These are phyloP conservation scores for Harmothoe impar DNA, from an alignment of 2,888 invertebrate species.

Conservation along the genomic window DNA sequence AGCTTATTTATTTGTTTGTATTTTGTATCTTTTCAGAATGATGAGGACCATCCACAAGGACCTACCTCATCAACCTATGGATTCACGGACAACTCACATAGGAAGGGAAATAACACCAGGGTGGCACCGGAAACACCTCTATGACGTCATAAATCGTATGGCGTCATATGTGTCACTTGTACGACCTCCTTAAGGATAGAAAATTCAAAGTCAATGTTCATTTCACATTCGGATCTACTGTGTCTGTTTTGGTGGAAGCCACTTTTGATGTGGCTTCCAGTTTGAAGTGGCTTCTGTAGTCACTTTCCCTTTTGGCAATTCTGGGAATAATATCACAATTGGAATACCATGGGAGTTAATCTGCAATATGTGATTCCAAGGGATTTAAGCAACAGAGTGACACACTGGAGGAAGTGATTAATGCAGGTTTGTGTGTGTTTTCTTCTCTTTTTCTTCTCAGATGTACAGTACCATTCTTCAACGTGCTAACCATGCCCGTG, in stretches of 20 bases:
- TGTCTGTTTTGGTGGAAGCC: background rate
- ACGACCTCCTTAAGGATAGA: background rate
- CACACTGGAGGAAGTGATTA: background rate
- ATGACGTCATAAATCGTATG: background rate
- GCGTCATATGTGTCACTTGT: background rate
- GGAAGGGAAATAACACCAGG: background rate
- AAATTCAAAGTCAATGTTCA: constrained; percentile 2
- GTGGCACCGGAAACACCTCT: background rate
- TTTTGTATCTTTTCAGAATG: no score
- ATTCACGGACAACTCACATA: no score
- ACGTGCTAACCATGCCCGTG: no score
- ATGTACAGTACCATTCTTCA: no score
- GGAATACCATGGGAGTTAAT: background rate
- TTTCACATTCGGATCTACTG: background rate
- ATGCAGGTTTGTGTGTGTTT: background rate
- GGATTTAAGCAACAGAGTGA: background rate
- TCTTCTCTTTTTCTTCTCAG: no score
- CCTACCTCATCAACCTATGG: no score
- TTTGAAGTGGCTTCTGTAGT: background rate
- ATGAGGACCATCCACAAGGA: no score
- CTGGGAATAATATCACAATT: background rate
- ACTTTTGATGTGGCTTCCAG: background rate
- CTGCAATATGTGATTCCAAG: background rate
- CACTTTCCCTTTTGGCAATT: background rate
- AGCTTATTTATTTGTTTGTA: no score